Evolutionary conservation across 1,140 invertebrate species (phyloP), one percentile per base, ranked within the genome.

Genomic region (Leptopilina boulardi): DNA sequence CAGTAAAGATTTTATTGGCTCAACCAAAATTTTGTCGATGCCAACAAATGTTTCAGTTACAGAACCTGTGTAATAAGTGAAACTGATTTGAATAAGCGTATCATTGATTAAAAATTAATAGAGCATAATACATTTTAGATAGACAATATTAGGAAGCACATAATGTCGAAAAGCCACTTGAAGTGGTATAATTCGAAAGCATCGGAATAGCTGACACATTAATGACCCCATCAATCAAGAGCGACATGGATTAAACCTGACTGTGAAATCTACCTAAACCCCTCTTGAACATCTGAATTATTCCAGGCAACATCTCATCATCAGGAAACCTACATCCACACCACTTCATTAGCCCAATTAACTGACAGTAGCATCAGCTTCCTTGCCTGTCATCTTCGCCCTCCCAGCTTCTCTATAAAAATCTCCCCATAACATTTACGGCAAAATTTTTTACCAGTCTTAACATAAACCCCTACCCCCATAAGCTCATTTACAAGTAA

Each of bases 171-270:
- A 66, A 23, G 15, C 59, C 23, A 30, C 59, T 23, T 66, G 13
- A 6, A 66, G 23, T 30, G 13, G 26, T 15, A n/a, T n/a, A 23
- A 34, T 51, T n/a, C 2, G n/a, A 51, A 6, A n/a, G 47, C 47
- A 18, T 51, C 18, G n/a, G 47, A 8, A 18, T 18, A 30, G 23
- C 56, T 26, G 56, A 23, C 56, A 66, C 21, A 66, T 66, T 66
- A 66, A 66, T 66, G 56, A 23, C 23, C 56, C 56, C 13, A 66
- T 66, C 23, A 66, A 30, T 66, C 21, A 66, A 66, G 23, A 66
- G 47, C 47, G 47, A 51, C 47, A 51, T 51, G n/a, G 47, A 51
- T 51, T 51, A 51, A 51, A 51, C 47, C 47, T n/a, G n/a, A 51
- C 47, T 51, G n/a, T 51, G 47, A 51, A 51, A 51, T 51, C 18